A percentile compares a stretch with the other conserved stretches of the same genome.
These are phyloP conservation scores for Trissonchulus sp. DNA, from an alignment of 2,888 invertebrate species.

Conservation along the genomic window DNA sequence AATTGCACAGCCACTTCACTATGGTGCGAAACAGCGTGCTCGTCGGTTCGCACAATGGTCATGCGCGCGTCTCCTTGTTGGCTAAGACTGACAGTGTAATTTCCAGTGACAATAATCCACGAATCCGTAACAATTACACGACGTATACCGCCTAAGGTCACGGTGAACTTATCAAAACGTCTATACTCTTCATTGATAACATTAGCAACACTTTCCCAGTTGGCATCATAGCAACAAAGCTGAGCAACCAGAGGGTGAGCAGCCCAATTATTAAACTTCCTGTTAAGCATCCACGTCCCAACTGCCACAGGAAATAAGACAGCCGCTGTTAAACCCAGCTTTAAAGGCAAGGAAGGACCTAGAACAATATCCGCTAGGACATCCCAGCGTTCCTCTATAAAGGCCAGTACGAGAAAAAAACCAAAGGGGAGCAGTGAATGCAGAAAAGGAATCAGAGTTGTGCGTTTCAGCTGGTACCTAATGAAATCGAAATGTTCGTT, in stretches of 20 bases:
- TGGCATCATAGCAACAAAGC: constrained; percentile 60
- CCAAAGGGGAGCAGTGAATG: constrained; percentile 71
- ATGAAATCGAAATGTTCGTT: constrained; percentile 72
- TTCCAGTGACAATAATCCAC: constrained; percentile 76
- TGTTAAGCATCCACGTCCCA: neutral
- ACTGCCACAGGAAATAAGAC: neutral
- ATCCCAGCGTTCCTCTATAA: neutral
- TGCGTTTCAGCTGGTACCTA: constrained; percentile 71
- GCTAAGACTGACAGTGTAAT: constrained; percentile 67
- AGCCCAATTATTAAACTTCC: constrained; percentile 59
- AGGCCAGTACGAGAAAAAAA: constrained; percentile 44
- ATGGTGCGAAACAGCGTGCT: constrained; percentile 61
- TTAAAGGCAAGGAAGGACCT: too few relatives aligned
- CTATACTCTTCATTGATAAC: constrained; percentile 55
- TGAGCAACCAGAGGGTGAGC: constrained; percentile 69
- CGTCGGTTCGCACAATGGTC: constrained; percentile 64
- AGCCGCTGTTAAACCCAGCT: too few relatives aligned
- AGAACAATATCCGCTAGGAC: neutral
- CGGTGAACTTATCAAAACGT: constrained; percentile 54
- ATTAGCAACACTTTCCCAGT: constrained; percentile 52
- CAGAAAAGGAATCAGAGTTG: constrained; percentile 65
- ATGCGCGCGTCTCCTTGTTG: constrained; percentile 71
- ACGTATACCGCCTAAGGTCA: constrained; percentile 38
- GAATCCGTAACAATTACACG: constrained; percentile 64
- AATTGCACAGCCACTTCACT: constrained; percentile 70